Base-by-base conservation (phyloP, 2,113 vertebrate genomes). In the Rallus limicola region DNA sequence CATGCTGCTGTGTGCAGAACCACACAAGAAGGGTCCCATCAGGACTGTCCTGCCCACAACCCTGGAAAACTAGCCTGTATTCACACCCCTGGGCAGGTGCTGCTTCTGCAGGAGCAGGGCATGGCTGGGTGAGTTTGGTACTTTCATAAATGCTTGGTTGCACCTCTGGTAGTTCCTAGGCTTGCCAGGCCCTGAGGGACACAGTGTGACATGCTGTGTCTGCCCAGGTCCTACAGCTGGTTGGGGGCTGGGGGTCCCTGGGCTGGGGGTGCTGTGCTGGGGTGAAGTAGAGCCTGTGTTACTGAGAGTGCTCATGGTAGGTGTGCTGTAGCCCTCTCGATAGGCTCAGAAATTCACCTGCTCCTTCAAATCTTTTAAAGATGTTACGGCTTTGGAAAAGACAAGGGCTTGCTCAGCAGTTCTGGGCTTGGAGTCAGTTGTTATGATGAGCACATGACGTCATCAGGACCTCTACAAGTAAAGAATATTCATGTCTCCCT, bases 131-230 rank as follows among this genome's bases (percentile, higher is more conserved):
- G 64, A 78, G 16, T 80, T 75, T 80, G 62, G 23, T 50, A 29
- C 34, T 63, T 46, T 55, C 33, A 52, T 42, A 28, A 31, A 4
- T 0, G 1, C 7, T 42, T 1, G 0, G 13, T 19, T 31, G 33
- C 36, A 90, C 40, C 23, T 72, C 18, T n/a, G 0, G 1, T 8
- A 26, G 69, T 34, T n/a, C 8, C 33, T 78, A n/a, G 17, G 40
- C 79, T 31, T 26, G 40, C 23, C 52, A 14, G 31, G 55, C 28
- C 25, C 44, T 58, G 56, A 58, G 0, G 16, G 19, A 8, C 9
- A 1, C 5, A 10, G 16, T 13, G 62, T 6, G 42, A 46, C 48
- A 48, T 23, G 21, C 48, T 48, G 21, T 21, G 23, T 48, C 48
- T 48, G 48, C 21, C 48, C 11, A 48, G 48, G 20, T 48, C 48